phyloP scores from a whole-genome alignment of 2,113 vertebrate species.

The Labeo rohita region DNA sequence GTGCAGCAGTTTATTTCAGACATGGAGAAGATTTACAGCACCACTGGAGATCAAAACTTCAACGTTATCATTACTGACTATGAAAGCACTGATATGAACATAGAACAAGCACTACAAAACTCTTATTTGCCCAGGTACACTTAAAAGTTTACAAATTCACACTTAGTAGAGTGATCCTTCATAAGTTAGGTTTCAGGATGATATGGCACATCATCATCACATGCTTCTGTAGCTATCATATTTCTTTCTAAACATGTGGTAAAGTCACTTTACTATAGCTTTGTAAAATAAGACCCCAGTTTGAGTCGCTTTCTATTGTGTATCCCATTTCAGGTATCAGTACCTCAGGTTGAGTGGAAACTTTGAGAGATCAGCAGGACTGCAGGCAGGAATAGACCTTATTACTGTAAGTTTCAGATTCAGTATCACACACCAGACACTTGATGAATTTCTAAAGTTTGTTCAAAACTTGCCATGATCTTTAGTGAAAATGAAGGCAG shows the following conservation, averaged over 20 bases:
- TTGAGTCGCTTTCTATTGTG: neutral
- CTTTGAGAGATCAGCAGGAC: slow-evolving; percentile 91
- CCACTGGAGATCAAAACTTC: slow-evolving; percentile 83
- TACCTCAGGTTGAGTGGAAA: slow-evolving; percentile 86
- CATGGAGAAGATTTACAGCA: slow-evolving; percentile 83
- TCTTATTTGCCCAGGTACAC: slow-evolving; percentile 82
- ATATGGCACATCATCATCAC: neutral
- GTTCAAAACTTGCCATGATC: neutral
- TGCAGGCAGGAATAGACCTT: slow-evolving; percentile 90
- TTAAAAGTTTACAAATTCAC: slow-evolving; percentile 3
- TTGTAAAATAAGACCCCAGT: neutral
- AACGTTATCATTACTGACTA: slow-evolving; percentile 90
- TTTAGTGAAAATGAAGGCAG: neutral
- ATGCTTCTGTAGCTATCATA: neutral
- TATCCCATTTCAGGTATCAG: slow-evolving; percentile 76
- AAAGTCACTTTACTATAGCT: neutral
- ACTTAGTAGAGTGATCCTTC: neutral
- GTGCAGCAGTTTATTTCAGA: slow-evolving; percentile 89
- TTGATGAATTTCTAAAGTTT: neutral
- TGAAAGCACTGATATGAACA: slow-evolving; percentile 90
- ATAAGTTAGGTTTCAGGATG: neutral
- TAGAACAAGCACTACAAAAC: slow-evolving; percentile 80
- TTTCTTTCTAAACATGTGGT: neutral
- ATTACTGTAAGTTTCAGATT: slow-evolving; percentile 76
- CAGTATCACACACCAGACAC: neutral